Evolutionary conservation across 1,140 invertebrate genomes (phyloP), one percentile per base, ranked within the genome.

Genomic region (Aporrectodea caliginosa): DNA sequence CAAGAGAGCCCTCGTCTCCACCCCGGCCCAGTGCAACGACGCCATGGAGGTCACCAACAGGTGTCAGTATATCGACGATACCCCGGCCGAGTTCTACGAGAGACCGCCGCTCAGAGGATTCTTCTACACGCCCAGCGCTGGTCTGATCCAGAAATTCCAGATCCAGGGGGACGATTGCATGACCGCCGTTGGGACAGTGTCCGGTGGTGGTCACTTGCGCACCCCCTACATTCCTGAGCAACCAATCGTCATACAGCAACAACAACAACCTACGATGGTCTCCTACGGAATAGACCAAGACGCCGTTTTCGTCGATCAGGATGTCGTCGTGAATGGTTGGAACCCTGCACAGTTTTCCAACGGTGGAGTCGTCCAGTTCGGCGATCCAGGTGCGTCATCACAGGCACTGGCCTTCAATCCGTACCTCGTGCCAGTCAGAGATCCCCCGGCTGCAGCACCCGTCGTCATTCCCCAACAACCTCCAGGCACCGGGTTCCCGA

Each of bases 21-120:
- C 43, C 43, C 6, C 43, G 6, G 43, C 22, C 43, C 43, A 58
- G 43, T 22, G 43, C 22, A 6, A 22, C 6, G 43, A 58, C 6
- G 43, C 6, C 6, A 12, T 12, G 6, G 43, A 58, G 43, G 43
- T 12, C 6, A 12, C 6, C 43, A 22, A 22, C 43, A 22, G 43
- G 43, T 6, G 43, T 22, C 6, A 22, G 6, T 6, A 58, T 22
- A 58, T 58, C 6, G 43, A 58, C 43, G 75, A 77, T 12, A 43
- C 75, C 27, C 75, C 75, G 16, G 58, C 69, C 16, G 77, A 78
- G 77, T 78, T 78, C 77, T 78, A 32, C 77, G 70, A 78, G 2
- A 73, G 32, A 27, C 77, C 77, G 1, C 77, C 68, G 1, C 31
- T 35, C 12, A 35, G 35, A 16, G 77, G 77, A 2, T 78, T 71